phyloP scores from a whole-genome alignment of 2,888 invertebrate species.

The Stictocephala bisonia region DNA sequence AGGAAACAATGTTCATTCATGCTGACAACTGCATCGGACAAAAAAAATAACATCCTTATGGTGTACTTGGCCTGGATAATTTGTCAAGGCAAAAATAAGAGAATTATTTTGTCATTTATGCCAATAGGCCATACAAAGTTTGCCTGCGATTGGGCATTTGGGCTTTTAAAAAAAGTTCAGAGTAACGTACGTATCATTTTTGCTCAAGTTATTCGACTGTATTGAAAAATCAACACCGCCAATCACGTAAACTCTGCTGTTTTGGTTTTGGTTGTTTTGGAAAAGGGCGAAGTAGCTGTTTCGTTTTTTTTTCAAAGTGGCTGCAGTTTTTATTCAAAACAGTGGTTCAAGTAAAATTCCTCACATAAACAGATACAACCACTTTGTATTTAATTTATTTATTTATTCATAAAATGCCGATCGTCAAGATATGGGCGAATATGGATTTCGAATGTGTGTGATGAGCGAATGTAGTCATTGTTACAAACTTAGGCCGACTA shows the following conservation, averaged over 20 bases:
- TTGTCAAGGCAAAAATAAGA: conserved; percentile 4
- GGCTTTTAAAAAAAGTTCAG: conserved; percentile 25
- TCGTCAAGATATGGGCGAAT: no score
- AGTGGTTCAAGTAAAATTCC: no score
- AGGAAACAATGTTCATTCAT: conserved; percentile 36
- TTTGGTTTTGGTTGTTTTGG: background rate
- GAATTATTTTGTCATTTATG: conserved; percentile 37
- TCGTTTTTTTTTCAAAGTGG: conserved; percentile 1
- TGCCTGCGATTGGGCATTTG: conserved; percentile 42
- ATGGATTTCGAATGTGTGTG: no score
- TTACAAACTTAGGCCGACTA: no score
- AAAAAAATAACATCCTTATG: conserved; percentile 49
- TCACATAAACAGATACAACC: no score
- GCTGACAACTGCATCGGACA: conserved; percentile 51
- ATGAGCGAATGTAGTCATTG: no score
- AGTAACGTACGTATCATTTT: background rate
- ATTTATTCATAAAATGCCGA: no score
- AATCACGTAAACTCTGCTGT: conserved; percentile 23
- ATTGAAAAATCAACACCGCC: conserved; percentile 36
- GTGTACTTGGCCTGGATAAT: conserved; percentile 36
- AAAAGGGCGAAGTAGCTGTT: conserved; percentile 2
- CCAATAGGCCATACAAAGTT: conserved; percentile 46
- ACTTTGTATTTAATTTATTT: no score
- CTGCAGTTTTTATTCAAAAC: conserved; percentile 16
- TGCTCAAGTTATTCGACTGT: background rate